A percentile compares a stretch with the other conserved stretches of the same genome.
phyloP scores from a whole-genome alignment of 2,797 vertebrate genomes.

The Cossypha heuglini region DNA sequence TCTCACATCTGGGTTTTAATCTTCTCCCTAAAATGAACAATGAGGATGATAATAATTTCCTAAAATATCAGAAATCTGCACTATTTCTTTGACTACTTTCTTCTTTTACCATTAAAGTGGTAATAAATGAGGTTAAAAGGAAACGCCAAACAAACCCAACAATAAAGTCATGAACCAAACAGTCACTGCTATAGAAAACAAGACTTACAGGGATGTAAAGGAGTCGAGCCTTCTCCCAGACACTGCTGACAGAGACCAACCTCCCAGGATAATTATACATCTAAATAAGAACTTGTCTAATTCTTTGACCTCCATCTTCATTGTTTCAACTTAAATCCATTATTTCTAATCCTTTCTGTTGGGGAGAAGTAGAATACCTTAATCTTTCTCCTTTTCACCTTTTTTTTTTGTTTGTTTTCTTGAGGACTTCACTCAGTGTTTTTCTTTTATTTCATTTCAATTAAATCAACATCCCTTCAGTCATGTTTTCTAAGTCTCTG shows the following conservation, averaged over 20 bases:
- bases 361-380: background rate
- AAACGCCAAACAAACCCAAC: background rate
- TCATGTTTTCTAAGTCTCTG: background rate
- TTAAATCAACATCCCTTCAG: background rate
- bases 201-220: background rate
- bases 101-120: background rate
- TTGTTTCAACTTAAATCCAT: background rate
- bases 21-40: background rate
- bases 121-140: background rate
- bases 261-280: background rate
- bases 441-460: background rate
- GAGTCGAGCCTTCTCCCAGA: background rate
- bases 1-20: background rate
- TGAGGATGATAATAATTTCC: background rate
- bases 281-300: background rate
- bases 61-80: background rate
- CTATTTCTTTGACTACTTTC: background rate
- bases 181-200: background rate
- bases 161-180: background rate
- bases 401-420: background rate
- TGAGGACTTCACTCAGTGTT: background rate
- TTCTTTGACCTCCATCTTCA: background rate
- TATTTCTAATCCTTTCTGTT: background rate
- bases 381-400: background rate
- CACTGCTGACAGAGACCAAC: background rate